These are phyloP conservation scores for Poeciliopsis gracilis DNA, from an alignment of 2,797 vertebrate species.

Conservation along the genomic window DNA sequence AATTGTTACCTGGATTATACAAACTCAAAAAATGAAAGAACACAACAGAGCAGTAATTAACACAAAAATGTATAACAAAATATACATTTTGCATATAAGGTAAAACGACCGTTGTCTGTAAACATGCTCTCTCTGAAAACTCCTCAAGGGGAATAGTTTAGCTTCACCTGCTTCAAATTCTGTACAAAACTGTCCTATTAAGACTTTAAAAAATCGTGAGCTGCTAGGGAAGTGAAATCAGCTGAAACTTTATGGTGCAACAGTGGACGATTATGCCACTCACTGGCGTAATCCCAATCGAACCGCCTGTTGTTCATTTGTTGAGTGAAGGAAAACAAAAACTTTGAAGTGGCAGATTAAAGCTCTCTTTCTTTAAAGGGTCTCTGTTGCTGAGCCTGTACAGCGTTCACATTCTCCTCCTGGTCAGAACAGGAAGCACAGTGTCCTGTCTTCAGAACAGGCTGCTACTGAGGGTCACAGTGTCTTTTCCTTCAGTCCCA, in stretches of 20 bases:
- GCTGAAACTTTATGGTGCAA: background rate
- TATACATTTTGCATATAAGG: no score
- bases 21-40: no score
- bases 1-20: no score
- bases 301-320: background rate
- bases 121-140: no score
- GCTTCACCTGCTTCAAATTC: no score
- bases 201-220: background rate
- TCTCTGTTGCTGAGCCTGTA: conserved; percentile 15
- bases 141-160: no score
- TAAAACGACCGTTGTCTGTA: no score
- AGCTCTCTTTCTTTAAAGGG: conserved; percentile 7
- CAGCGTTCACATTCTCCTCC: conserved; percentile 17
- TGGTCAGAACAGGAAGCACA: background rate
- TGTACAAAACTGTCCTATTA: no score
- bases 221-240: background rate
- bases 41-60: no score
- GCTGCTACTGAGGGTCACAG: conserved; percentile 20
- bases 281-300: background rate
- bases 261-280: background rate
- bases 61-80: no score
- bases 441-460: conserved; percentile 21
- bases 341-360: conserved; percentile 7
- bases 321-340: background rate
- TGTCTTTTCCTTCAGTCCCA: conserved; percentile 38